phyloP scores from a whole-genome alignment of 2,797 vertebrate species.

The Odontamblyopus rebecca region DNA sequence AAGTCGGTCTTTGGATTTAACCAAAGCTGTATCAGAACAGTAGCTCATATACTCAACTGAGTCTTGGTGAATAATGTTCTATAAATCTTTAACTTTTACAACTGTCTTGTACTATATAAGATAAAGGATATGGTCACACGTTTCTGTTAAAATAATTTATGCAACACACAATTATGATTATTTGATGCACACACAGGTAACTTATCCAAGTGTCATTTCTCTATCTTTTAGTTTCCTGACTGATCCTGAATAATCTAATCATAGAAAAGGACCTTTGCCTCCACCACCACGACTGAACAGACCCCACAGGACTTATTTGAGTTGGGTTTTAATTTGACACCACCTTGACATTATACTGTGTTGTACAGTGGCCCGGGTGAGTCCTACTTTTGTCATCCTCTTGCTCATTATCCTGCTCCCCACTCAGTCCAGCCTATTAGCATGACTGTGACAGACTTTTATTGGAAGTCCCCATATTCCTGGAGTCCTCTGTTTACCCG shows the following conservation, averaged over 20 bases:
- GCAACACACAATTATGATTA: too few species aligned
- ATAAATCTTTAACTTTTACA: too few species aligned
- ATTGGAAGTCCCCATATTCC: conserved; percentile 49
- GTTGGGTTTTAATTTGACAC: conserved; percentile 32
- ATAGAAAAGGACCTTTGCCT: not conserved
- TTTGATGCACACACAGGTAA: not conserved
- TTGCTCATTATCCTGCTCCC: conserved; percentile 38
- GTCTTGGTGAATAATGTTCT: too few species aligned
- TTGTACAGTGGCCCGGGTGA: conserved; percentile 29
- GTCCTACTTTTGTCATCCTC: conserved; percentile 36
- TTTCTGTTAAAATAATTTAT: too few species aligned
- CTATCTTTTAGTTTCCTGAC: not conserved
- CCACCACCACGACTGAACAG: not conserved
- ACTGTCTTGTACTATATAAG: too few species aligned
- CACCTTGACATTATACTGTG: conserved; percentile 42
- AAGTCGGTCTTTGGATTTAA: too few species aligned
- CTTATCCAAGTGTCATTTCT: not conserved
- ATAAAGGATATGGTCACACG: too few species aligned
- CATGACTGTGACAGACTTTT: conserved; percentile 43
- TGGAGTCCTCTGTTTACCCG: conserved; percentile 43
- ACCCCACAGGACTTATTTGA: not conserved
- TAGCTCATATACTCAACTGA: too few species aligned
- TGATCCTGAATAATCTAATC: not conserved
- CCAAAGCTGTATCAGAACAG: too few species aligned
- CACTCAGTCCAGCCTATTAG: conserved; percentile 21